These are phyloP conservation scores for Tetramorium simillimum DNA, from an alignment of 1,140 invertebrate genomes.

Conservation along the genomic window DNA sequence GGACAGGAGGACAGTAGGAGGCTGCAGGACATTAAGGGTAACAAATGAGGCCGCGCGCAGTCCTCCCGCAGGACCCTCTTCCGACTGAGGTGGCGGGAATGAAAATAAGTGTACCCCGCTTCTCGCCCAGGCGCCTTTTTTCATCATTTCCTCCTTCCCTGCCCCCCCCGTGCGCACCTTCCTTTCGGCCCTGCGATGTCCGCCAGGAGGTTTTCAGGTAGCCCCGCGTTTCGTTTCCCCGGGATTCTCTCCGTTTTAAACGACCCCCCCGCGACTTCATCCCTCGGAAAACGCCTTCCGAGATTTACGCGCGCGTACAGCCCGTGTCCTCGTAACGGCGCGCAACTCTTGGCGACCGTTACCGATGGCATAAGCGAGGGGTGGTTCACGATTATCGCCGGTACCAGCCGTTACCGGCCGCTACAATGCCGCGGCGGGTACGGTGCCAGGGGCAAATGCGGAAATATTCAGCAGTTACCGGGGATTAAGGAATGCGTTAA, in stretches of 20 bases:
- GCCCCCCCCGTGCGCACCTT: conserved; percentile 43
- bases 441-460: conserved; percentile 29
- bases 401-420: conserved; percentile 55
- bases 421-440: conserved; percentile 25
- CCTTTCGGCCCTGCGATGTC: conserved; percentile 29
- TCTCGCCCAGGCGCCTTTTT: conserved; percentile 67
- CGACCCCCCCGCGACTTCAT: conserved; percentile 2
- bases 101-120: conserved; percentile 81
- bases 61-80: conserved; percentile 81
- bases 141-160: conserved; percentile 68
- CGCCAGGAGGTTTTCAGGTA: conserved; percentile 49
- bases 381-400: conserved; percentile 54
- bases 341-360: conserved; percentile 55
- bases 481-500: conserved; percentile 81
- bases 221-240: conserved; percentile 24
- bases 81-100: conserved; percentile 80
- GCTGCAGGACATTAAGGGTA: conserved; percentile 82
- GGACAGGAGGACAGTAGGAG: conserved; percentile 52
- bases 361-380: conserved; percentile 49
- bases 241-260: conserved; percentile 42
- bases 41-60: conserved; percentile 80
- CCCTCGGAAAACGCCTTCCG: conserved; percentile 51
- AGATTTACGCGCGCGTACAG: conserved; percentile 70
- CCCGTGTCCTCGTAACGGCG: conserved; percentile 39
- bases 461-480: conserved; percentile 77